Percentiles rank a stretch among this genome's conserved stretches.
Conservation (phyloP, 1,140 invertebrate genomes). For the Penaeus japonicus region DNA sequence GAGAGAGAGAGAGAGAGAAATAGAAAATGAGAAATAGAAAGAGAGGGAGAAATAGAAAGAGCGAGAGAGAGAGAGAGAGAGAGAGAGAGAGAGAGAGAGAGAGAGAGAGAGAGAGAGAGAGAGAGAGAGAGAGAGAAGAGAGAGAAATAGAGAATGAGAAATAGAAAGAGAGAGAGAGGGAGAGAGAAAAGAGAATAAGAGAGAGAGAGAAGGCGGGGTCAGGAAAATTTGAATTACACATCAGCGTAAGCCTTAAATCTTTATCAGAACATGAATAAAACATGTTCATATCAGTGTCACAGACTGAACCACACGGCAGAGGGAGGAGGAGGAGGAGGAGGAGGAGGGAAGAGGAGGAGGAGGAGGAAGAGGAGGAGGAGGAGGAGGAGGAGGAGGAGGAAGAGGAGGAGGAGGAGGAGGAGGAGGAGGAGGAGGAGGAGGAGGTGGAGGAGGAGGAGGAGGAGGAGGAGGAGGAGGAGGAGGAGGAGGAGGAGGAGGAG, state of each 20-base stretch:
- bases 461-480: neutral
- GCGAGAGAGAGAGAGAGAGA: neutral
- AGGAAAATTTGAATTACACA: neutral
- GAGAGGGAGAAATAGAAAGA: neutral
- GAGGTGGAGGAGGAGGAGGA: neutral
- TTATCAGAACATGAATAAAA: too few relatives aligned
- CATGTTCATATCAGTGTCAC: too few relatives aligned
- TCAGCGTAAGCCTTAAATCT: neutral
- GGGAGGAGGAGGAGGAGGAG: too few relatives aligned
- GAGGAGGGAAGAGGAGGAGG: too few relatives aligned
- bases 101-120: neutral
- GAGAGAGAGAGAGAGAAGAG: neutral
- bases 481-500: neutral
- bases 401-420: neutral
- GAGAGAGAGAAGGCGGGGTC: neutral
- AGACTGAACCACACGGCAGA: too few relatives aligned
- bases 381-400: neutral
- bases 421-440: neutral
- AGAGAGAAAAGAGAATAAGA: neutral
- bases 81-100: constrained; percentile 2
- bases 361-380: neutral
- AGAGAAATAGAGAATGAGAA: neutral
- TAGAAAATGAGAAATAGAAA: neutral
- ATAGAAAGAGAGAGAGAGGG: neutral
- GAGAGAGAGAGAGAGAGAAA: neutral